Base-by-base conservation (phyloP, 2,797 vertebrate species). In the Eospalax fontanierii region DNA sequence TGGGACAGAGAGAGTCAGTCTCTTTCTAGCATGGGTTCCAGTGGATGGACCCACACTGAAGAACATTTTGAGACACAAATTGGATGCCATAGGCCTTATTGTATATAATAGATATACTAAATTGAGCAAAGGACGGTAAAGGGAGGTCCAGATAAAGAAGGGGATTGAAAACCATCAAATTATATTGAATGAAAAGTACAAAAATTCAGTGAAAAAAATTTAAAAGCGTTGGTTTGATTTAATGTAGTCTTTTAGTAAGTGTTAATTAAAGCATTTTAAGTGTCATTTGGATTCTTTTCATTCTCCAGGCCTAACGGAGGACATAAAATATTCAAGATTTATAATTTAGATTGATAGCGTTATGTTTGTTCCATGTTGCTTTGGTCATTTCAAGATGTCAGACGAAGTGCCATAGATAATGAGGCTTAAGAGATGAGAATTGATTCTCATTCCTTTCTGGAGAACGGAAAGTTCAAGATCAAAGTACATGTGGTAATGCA, bases 241-340 rank as follows among this genome's bases (percentile, higher is more conserved):
- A 95, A 68, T 50, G 7, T 70, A 82, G 46, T 46, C 50, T 80
- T 95, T 92, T 75, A 75, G 75, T 68, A 93, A 82, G 33, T 93
- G 14, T 87, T 79, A 73, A 40, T 76, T 94, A 66, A 81, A 18
- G 6, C 15, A 91, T 78, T 91, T 95, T 21, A 73, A 81, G 57
- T 57, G 18, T 68, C 87, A 16, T 87, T 54, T 54, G 12, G 84
- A 90, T 65, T 90, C 30, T 59, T n/a, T 38, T 70, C 6, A 54
- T 90, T 28, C 19, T 85, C 12, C 46, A 66, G 9, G 65, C 46
- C 26, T 89, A 90, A 65, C 80, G 30, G 46, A 78, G 57, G 43
- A 50, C n/a, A 11, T 26, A 80, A n/a, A 93, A 66, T 93, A 35
- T n/a, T 90, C 6, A 93, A 90, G 63, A 91, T 82, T 94, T 82